A percentile compares a stretch with the other conserved stretches of the same genome.
These are phyloP conservation scores for Corydoras maculifer DNA, from an alignment of 2,113 vertebrate genomes.

Conservation along the genomic window DNA sequence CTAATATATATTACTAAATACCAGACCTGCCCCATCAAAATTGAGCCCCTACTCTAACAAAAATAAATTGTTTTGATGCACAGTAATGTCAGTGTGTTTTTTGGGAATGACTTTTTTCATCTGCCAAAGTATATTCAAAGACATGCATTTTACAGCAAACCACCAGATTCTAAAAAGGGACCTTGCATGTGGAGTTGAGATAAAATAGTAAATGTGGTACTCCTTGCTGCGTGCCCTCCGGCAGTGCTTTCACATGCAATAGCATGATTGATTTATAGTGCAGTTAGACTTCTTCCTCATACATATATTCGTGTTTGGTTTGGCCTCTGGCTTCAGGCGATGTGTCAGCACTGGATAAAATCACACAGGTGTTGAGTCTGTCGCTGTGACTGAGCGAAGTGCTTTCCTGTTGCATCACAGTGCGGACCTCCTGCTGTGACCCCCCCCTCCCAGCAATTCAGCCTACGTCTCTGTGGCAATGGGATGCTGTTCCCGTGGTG, in stretches of 20 bases:
- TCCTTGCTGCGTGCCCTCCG: slow-evolving; percentile 24
- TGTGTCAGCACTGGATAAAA: slow-evolving; percentile 30
- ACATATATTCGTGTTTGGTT: slow-evolving; percentile 41
- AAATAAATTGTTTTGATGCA: background rate
- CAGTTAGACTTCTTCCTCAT: slow-evolving; percentile 30
- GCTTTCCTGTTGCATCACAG: slow-evolving; percentile 52
- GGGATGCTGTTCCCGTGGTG: slow-evolving; percentile 61
- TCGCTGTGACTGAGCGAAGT: slow-evolving; percentile 20
- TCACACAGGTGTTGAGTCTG: slow-evolving; percentile 49
- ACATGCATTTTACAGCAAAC: background rate
- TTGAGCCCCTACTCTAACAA: no score
- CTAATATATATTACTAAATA: no score
- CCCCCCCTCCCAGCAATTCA: slow-evolving; percentile 2
- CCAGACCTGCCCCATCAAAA: no score
- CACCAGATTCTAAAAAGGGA: slow-evolving; percentile 17
- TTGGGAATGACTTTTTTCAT: background rate
- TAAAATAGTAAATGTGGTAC: slow-evolving; percentile 24
- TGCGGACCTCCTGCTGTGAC: slow-evolving; percentile 20
- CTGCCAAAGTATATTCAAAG: background rate
- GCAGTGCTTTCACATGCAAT: slow-evolving; percentile 44
- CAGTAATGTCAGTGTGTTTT: background rate
- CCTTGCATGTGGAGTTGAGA: slow-evolving; percentile 8
- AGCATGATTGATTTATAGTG: slow-evolving; percentile 55
- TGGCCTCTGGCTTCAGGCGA: slow-evolving; percentile 36
- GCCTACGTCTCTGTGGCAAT: slow-evolving; percentile 23